phyloP scores from a whole-genome alignment of 2,888 invertebrate species.

The Erynnis tages region DNA sequence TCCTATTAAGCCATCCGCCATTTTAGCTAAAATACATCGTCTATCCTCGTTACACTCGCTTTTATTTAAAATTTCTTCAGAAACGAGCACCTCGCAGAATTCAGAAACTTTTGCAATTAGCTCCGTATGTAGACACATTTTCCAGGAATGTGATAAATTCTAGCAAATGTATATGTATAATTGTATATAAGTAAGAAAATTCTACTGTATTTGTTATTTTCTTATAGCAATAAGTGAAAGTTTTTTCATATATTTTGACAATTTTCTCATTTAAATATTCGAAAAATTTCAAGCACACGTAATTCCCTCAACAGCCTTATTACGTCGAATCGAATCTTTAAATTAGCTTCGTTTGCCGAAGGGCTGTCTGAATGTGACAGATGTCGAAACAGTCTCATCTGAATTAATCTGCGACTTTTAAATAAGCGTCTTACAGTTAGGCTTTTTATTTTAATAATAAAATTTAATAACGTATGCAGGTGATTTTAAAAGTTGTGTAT shows the following conservation, averaged over 20 bases:
- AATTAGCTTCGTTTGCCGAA: conserved; percentile 74
- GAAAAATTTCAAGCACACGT: conserved; percentile 26
- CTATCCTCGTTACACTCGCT: conserved; percentile 57
- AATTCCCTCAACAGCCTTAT: conserved; percentile 47
- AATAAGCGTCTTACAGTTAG: conserved; percentile 27
- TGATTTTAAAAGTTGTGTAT: too few species aligned
- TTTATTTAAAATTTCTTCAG: conserved; percentile 6
- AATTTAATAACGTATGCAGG: too few species aligned
- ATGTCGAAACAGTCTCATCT: conserved; percentile 71
- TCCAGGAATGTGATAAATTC: not conserved
- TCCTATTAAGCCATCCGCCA: conserved; percentile 76
- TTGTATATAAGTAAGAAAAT: not conserved
- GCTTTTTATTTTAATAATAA: not conserved
- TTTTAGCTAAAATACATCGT: conserved; percentile 45
- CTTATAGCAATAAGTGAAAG: too few species aligned
- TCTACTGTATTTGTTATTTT: too few species aligned
- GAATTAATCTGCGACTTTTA: conserved; percentile 46
- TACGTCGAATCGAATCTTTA: conserved; percentile 48
- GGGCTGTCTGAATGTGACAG: conserved; percentile 69
- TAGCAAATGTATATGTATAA: not conserved
- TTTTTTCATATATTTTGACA: not conserved
- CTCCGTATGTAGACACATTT: not conserved
- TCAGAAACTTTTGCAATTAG: conserved; percentile 4
- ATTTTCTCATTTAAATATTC: conserved; percentile 1
- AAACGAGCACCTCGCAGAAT: not conserved